A percentile compares a stretch with the other conserved stretches of the same genome.
These are phyloP conservation scores for Drosophila borborema DNA, from an alignment of 2,888 invertebrate species.

Conservation along the genomic window DNA sequence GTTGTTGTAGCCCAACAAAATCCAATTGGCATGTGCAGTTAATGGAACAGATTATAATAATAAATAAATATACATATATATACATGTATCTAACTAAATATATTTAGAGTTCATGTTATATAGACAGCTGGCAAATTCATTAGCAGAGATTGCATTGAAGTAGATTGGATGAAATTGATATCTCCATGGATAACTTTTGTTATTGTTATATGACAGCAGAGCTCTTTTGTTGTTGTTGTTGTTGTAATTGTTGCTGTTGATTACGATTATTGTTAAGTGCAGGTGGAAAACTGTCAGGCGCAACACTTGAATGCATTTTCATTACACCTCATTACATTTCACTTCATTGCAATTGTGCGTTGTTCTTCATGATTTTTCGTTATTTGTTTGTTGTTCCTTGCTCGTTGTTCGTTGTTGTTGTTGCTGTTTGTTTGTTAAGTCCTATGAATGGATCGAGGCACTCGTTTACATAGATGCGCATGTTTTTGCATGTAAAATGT, in stretches of 20 bases:
- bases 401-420: slow-evolving; percentile 16
- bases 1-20: slow-evolving; percentile 9
- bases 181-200: slow-evolving; percentile 29
- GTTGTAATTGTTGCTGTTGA: slow-evolving; percentile 41
- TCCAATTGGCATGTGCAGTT: slow-evolving; percentile 30
- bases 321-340: slow-evolving; percentile 80
- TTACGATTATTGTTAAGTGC: slow-evolving; percentile 75
- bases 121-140: neutral
- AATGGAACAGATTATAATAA: slow-evolving; percentile 10
- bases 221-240: slow-evolving; percentile 11
- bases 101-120: neutral
- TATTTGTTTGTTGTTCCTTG: slow-evolving; percentile 27
- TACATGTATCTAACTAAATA: neutral
- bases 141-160: slow-evolving; percentile 1
- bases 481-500: slow-evolving; percentile 77
- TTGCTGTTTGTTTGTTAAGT: slow-evolving; percentile 33
- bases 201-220: slow-evolving; percentile 13
- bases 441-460: slow-evolving; percentile 62
- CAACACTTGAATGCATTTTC: slow-evolving; percentile 77
- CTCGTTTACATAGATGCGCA: slow-evolving; percentile 61
- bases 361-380: slow-evolving; percentile 53
- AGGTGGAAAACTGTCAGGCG: slow-evolving; percentile 65
- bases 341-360: slow-evolving; percentile 77
- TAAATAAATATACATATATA: neutral
- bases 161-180: slow-evolving; percentile 9